phyloP scores from a whole-genome alignment of 2,797 vertebrate genomes.

The Bradypus variegatus region DNA sequence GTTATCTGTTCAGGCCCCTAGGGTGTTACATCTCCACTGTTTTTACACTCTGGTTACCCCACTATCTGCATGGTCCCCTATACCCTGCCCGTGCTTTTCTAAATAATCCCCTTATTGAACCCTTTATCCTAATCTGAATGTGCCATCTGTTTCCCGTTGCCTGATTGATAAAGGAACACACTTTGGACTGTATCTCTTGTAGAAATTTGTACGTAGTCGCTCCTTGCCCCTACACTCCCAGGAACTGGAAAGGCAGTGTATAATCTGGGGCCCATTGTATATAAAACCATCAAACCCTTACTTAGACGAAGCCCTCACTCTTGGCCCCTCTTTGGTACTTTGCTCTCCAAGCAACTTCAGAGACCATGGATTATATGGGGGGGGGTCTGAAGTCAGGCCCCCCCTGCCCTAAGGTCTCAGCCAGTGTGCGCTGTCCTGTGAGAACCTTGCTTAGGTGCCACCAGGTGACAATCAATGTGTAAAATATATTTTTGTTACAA shows the following conservation, averaged over 20 bases:
- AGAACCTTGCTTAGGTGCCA: too few species aligned
- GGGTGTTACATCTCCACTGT: neutral
- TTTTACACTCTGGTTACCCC: neutral
- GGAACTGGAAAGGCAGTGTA: neutral
- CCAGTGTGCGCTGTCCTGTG: accelerated
- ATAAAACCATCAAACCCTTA: neutral
- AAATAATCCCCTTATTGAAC: neutral
- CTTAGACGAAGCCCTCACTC: neutral
- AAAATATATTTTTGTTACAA: neutral
- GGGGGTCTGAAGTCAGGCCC: neutral
- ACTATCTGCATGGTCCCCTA: neutral
- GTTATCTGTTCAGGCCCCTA: neutral
- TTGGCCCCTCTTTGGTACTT: neutral
- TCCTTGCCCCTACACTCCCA: neutral
- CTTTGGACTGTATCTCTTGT: neutral
- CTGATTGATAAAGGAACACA: neutral
- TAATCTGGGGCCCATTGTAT: too few species aligned
- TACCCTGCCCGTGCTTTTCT: neutral
- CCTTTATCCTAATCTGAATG: neutral
- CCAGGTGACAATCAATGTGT: neutral
- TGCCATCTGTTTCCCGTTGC: neutral
- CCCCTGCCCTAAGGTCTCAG: neutral
- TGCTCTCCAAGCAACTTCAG: accelerated
- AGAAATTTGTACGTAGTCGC: neutral
- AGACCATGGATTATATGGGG: accelerated